These are phyloP conservation scores for Atta texana DNA, from an alignment of 1,140 invertebrate genomes.

Conservation along the genomic window DNA sequence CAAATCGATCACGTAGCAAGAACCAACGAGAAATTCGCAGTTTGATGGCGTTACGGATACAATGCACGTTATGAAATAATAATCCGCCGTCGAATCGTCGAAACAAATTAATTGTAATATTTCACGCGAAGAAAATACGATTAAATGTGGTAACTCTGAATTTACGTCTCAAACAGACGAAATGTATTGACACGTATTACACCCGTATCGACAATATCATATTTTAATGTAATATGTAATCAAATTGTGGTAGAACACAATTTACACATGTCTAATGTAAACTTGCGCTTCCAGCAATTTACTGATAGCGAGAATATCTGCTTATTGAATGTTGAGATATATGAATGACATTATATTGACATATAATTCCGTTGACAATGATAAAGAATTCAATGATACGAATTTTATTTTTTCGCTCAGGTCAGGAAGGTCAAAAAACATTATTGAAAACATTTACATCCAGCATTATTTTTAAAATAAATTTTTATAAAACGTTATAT, in stretches of 20 bases:
- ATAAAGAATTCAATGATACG: not conserved
- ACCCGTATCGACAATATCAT: slow-evolving; percentile 17
- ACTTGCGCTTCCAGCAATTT: slow-evolving; percentile 26
- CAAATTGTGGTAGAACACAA: slow-evolving; percentile 30
- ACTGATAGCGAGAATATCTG: slow-evolving; percentile 12
- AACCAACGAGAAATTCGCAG: slow-evolving; percentile 38
- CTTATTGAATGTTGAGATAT: not conserved
- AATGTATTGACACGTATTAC: slow-evolving; percentile 24
- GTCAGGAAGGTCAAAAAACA: not conserved
- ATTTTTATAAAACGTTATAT: not conserved
- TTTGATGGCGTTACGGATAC: slow-evolving; percentile 16
- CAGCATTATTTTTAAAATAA: not conserved
- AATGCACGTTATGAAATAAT: slow-evolving; percentile 49
- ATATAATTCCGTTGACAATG: not conserved
- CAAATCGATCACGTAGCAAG: slow-evolving; percentile 58
- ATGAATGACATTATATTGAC: not conserved
- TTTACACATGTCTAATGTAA: slow-evolving; percentile 53
- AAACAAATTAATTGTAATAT: slow-evolving; percentile 57
- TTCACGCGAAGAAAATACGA: slow-evolving; percentile 60
- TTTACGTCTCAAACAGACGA: slow-evolving; percentile 48
- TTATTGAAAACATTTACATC: slow-evolving; percentile 3
- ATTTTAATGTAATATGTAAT: slow-evolving; percentile 40
- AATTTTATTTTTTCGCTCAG: not conserved
- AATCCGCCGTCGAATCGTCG: slow-evolving; percentile 41
- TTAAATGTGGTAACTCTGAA: slow-evolving; percentile 15